phyloP scores from a whole-genome alignment of 2,888 invertebrate species.

The Notodonta dromedarius region DNA sequence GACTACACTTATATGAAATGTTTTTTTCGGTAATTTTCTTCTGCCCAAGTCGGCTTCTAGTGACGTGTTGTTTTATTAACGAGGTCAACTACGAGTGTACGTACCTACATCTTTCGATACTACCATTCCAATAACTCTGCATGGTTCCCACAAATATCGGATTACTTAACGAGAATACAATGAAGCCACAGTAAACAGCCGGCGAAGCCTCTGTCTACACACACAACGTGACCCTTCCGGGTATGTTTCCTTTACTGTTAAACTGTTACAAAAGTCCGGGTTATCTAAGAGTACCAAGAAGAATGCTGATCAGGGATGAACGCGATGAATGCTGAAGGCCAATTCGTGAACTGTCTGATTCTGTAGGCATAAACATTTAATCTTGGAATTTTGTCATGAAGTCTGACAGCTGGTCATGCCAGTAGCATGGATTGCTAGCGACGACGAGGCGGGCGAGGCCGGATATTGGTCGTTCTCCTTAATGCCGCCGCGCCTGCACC shows the following conservation, averaged over 20 bases:
- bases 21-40: not conserved
- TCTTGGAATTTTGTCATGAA: not conserved
- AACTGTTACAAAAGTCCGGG: too few species aligned
- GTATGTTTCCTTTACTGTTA: not conserved
- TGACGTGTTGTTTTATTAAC: not conserved
- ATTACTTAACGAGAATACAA: conserved; percentile 2
- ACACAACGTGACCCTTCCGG: not conserved
- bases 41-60: too few species aligned
- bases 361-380: too few species aligned
- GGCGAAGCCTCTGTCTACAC: not conserved
- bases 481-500: conserved; percentile 43
- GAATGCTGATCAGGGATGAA: too few species aligned
- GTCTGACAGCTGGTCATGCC: conserved; percentile 2
- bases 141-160: conserved; percentile 7
- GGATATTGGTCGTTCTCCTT: conserved; percentile 60
- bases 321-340: too few species aligned
- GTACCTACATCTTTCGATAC: not conserved
- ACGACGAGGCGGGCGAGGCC: conserved; percentile 47
- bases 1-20: not conserved
- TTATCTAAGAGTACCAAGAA: too few species aligned
- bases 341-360: too few species aligned
- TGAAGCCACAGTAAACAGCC: not conserved
- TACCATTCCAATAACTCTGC: not conserved
- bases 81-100: not conserved
- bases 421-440: conserved; percentile 14